Evolutionary conservation across 2,888 invertebrate genomes (phyloP).

Genomic region (Cancer borealis): DNA sequence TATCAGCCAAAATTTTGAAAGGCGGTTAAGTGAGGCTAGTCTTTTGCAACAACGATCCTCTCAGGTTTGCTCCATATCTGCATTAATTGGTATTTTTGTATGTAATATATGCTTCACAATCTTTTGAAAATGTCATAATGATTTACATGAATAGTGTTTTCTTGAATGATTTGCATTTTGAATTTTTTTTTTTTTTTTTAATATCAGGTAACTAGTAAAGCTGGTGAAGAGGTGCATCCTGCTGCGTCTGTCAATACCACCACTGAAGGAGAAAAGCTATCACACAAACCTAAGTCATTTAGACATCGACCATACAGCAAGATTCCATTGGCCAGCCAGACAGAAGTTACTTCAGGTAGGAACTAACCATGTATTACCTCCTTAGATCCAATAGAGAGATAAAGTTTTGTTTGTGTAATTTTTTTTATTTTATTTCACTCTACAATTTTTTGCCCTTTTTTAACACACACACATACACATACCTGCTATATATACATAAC

Average conservation of each 20-base stretch:
- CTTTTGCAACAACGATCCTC: slow-evolving; percentile 48
- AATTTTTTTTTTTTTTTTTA: not conserved
- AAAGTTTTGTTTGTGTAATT: not conserved
- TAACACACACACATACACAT: no score
- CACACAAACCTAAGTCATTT: slow-evolving; percentile 72
- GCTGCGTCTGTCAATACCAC: slow-evolving; percentile 59
- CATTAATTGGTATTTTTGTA: not conserved
- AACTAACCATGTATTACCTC: not conserved
- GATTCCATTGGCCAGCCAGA: slow-evolving; percentile 62
- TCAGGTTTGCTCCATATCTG: slow-evolving; percentile 25
- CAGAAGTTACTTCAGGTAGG: slow-evolving; percentile 61
- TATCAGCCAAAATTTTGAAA: not conserved
- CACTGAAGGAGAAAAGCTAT: slow-evolving; percentile 57
- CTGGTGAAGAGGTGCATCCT: slow-evolving; percentile 58
- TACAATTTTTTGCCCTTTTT: no score
- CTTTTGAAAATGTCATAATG: not conserved
- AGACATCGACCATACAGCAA: slow-evolving; percentile 75
- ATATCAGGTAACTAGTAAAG: slow-evolving; percentile 54
- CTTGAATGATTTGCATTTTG: not conserved
- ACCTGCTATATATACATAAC: no score
- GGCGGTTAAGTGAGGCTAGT: slow-evolving; percentile 63
- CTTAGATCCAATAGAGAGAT: not conserved
- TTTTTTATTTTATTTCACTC: no score
- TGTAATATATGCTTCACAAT: not conserved
- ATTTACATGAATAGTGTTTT: not conserved